Evolutionary conservation across 2,888 invertebrate genomes (phyloP).

Genomic region (Vanessa cardui): DNA sequence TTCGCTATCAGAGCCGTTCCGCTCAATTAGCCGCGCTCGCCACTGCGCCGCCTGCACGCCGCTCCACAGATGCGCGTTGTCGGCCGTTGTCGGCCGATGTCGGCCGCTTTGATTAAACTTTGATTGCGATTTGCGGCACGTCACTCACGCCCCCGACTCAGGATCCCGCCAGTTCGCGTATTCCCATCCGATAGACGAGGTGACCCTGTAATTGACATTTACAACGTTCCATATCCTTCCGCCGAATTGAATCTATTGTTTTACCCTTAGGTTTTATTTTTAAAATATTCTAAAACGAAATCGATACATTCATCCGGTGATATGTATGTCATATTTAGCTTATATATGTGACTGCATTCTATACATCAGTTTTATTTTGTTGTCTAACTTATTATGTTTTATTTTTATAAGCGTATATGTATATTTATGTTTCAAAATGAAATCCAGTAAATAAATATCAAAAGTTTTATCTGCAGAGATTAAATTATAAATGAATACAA

Average conservation of each 20-base stretch:
- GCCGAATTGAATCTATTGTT: constrained; percentile 16
- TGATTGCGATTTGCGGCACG: constrained; percentile 66
- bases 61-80: constrained; percentile 56
- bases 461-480: too few relatives aligned
- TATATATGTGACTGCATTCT: too few relatives aligned
- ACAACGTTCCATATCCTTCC: constrained; percentile 31
- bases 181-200: constrained; percentile 30
- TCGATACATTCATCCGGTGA: background rate
- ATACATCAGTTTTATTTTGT: too few relatives aligned
- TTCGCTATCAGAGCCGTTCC: constrained; percentile 56
- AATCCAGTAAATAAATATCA: too few relatives aligned
- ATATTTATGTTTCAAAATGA: too few relatives aligned
- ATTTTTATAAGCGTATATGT: background rate
- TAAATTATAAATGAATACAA: too few relatives aligned
- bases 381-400: too few relatives aligned
- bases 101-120: constrained; percentile 77
- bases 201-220: constrained; percentile 37
- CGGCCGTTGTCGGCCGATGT: constrained; percentile 55
- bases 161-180: constrained; percentile 48
- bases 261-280: constrained; percentile 17
- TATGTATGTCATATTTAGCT: background rate
- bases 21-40: constrained; percentile 73
- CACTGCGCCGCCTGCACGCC: constrained; percentile 13
- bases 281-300: constrained; percentile 8
- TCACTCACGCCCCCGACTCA: constrained; percentile 59